These are phyloP conservation scores for Anomalospiza imberbis DNA, from an alignment of 2,797 vertebrate species.

Conservation along the genomic window DNA sequence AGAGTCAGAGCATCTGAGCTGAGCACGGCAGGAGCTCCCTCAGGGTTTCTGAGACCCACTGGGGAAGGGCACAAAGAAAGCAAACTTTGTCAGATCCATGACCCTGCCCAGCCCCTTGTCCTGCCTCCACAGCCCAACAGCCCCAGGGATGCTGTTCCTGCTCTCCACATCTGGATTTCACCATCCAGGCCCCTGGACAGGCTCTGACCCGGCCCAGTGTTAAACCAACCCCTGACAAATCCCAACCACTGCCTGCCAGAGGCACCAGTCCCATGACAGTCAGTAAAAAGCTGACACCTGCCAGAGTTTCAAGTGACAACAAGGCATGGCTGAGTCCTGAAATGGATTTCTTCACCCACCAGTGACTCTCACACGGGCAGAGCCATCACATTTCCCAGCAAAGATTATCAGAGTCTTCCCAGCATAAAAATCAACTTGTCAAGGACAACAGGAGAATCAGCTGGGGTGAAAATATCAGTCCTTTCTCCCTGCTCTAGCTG, in stretches of 20 bases:
- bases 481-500: background rate
- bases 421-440: background rate
- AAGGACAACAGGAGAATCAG: background rate
- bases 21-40: fast-evolving
- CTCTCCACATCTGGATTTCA: background rate
- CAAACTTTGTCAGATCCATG: background rate
- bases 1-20: background rate
- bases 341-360: background rate
- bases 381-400: background rate
- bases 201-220: background rate
- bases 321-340: background rate
- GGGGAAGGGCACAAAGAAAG: background rate
- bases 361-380: background rate
- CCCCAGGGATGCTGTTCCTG: background rate
- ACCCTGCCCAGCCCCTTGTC: background rate
- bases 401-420: background rate
- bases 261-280: background rate
- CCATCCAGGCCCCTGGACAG: background rate
- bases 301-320: background rate
- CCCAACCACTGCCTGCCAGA: background rate
- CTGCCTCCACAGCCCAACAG: background rate
- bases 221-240: background rate
- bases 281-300: background rate
- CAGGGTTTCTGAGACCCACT: background rate
- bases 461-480: background rate